Conservation (phyloP, 2,797 vertebrate genomes). For the Valencia hispanica region DNA sequence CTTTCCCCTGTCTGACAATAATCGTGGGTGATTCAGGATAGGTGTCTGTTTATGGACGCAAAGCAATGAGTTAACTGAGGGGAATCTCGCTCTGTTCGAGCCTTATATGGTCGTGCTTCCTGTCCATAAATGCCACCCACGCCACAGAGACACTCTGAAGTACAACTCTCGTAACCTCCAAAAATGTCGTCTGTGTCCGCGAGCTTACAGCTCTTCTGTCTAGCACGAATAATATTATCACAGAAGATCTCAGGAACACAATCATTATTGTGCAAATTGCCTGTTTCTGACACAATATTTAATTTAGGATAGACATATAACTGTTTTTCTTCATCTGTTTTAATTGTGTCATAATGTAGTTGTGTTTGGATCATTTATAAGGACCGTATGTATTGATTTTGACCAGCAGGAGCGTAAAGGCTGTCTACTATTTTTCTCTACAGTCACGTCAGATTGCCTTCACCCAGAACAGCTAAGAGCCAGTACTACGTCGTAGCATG, state of each 20-base stretch:
- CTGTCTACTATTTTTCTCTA: background rate
- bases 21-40: constrained; percentile 64
- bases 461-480: background rate
- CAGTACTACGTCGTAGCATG: background rate
- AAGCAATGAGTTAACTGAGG: constrained; percentile 34
- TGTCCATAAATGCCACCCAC: constrained; percentile 37
- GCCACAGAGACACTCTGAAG: constrained; percentile 39
- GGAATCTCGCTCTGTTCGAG: constrained; percentile 53
- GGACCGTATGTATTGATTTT: background rate
- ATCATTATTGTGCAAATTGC: background rate
- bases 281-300: background rate
- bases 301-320: background rate
- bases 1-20: constrained; percentile 68
- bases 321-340: background rate
- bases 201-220: background rate
- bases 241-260: background rate
- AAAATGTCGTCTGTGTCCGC: background rate
- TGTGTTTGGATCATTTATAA: background rate
- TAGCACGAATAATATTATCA: background rate
- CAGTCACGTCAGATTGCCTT: background rate
- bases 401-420: background rate
- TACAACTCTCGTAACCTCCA: constrained; percentile 26
- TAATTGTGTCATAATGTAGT: background rate
- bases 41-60: constrained; percentile 53
- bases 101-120: constrained; percentile 80